phyloP scores from a whole-genome alignment of 1,140 invertebrate genomes.

The Schmidtea mediterranea region DNA sequence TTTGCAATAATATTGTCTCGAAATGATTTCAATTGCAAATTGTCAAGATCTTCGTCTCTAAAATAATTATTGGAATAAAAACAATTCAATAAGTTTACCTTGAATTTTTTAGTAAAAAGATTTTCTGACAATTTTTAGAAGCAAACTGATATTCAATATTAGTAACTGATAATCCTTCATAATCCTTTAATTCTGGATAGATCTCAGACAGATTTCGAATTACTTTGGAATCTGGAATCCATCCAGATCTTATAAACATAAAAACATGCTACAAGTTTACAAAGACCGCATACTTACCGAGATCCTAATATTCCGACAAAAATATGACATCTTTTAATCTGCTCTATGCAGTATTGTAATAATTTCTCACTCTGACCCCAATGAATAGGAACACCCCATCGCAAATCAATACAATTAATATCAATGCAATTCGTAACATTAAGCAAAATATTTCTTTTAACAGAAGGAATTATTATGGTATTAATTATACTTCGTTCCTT shows the following conservation, averaged over 20 bases:
- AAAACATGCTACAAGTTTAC: constrained; percentile 6
- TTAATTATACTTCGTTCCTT: constrained; percentile 28
- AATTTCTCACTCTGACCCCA: constrained; percentile 20
- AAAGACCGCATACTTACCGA: constrained; percentile 16
- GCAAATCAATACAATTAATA: constrained; percentile 27
- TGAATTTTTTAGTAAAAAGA: too few relatives aligned
- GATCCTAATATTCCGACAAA: constrained; percentile 29
- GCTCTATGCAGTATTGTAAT: constrained; percentile 24
- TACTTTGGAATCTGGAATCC: too few relatives aligned
- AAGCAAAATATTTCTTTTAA: constrained; percentile 12
- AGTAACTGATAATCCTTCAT: too few relatives aligned
- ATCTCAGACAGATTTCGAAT: too few relatives aligned
- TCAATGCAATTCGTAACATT: constrained; percentile 16
- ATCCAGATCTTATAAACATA: constrained; percentile 1
- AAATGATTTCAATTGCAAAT: too few relatives aligned
- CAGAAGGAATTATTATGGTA: constrained; percentile 27
- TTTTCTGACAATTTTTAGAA: too few relatives aligned
- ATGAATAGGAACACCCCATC: constrained; percentile 30
- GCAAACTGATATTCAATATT: too few relatives aligned
- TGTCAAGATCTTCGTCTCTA: too few relatives aligned
- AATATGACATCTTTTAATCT: constrained; percentile 24
- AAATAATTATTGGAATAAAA: too few relatives aligned
- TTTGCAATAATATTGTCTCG: too few relatives aligned
- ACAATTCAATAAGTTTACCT: too few relatives aligned
- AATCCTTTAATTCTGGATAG: too few relatives aligned